These are phyloP conservation scores for Vidua chalybeata DNA, from an alignment of 2,113 vertebrate species.

Conservation along the genomic window DNA sequence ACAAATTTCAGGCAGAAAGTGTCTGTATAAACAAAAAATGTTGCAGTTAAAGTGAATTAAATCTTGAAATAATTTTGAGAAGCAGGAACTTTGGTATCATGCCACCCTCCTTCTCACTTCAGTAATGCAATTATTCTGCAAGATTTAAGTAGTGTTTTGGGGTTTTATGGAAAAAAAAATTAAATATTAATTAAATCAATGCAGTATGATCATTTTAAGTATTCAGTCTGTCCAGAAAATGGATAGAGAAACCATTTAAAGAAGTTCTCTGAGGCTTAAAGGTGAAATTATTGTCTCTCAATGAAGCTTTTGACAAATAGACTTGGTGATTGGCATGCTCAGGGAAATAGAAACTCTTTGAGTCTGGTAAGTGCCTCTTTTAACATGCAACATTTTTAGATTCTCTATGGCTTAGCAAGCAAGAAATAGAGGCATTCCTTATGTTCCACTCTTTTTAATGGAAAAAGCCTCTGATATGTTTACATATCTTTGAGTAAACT, in stretches of 20 bases:
- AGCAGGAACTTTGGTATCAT: background rate
- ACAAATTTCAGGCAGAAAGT: background rate
- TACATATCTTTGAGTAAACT: constrained; percentile 1
- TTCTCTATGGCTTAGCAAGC: background rate
- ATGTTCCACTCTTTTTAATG: background rate
- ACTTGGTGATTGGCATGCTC: background rate
- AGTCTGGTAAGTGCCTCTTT: constrained; percentile 1
- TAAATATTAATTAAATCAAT: background rate
- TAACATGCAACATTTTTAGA: background rate
- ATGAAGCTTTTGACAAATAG: background rate
- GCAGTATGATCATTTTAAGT: background rate
- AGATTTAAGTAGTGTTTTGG: background rate
- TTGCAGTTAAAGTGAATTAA: background rate
- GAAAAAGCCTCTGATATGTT: background rate
- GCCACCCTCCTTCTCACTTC: background rate
- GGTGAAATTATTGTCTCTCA: background rate
- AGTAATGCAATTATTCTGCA: background rate
- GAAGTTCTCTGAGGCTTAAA: background rate
- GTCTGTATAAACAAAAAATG: background rate
- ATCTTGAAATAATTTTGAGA: background rate
- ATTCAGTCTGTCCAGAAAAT: background rate
- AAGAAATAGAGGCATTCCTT: background rate
- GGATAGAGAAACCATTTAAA: background rate
- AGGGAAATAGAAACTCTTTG: constrained; percentile 6
- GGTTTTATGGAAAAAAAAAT: background rate